Base-by-base conservation (phyloP, 2,797 vertebrate genomes). In the Picus viridis region DNA sequence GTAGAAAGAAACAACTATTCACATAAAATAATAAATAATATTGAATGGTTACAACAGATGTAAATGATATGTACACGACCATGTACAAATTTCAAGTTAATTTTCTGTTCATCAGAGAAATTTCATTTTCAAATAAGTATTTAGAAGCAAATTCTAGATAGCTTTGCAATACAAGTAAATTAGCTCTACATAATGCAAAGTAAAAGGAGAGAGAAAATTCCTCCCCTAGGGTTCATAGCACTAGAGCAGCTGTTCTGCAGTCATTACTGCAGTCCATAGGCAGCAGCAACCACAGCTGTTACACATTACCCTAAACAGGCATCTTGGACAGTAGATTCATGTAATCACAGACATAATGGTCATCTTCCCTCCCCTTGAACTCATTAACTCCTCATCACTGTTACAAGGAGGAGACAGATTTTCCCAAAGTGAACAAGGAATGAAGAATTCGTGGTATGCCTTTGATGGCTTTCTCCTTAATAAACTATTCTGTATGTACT, bases 171-270 rank as follows among this genome's bases (percentile, higher is more conserved):
- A 18, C 27, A 81, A 67, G 45, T 75, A 90, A 93, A 95, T 91
- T 78, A 95, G n/a, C 65, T 91, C 47, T 85, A 76, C 49, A 19
- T 12, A 41, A 8, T 39, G 43, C 65, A 94, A 41, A 80, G 17
- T 56, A 53, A 87, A 91, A 95, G 39, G 26, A 79, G 45, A 86
- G 62, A 64, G 49, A n/a, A 80, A 91, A 93, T 86, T 88, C 39
- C 75, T 88, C 71, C 85, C 77, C 8, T 2, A 80, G 68, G 84
- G 56, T 30, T 71, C 16, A 5, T 7, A 69, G 92, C 54, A 82
- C 30, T 82, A 91, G 80, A 93, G 80, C 90, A 96, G 82, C 62
- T 61, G 65, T 62, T 83, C 79, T 64, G 64, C 71, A 89, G 30
- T 58, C 65, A 47, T 77, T 72, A 30, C 64, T 67, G 67, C 5